Conservation (phyloP, 1,140 invertebrate genomes). For the Trypoxylus dichotomus region DNA sequence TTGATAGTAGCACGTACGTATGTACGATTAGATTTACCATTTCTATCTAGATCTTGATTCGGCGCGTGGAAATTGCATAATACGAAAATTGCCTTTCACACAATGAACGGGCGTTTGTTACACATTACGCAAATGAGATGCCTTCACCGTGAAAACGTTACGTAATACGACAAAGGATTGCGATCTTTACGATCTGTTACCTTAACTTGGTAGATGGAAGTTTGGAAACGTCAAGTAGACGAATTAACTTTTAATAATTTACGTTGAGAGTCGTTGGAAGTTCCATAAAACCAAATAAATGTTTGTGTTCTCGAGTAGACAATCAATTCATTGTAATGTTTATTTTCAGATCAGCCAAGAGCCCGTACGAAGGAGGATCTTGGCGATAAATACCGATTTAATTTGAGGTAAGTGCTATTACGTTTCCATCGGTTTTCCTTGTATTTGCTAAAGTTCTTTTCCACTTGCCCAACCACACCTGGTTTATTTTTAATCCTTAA, state of each 20-base stretch:
- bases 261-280: neutral
- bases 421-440: neutral
- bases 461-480: neutral
- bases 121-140: neutral
- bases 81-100: neutral
- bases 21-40: too few species aligned
- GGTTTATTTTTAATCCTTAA: neutral
- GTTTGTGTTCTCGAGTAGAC: neutral
- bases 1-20: too few species aligned
- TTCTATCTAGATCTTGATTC: too few species aligned
- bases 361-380: slow-evolving; percentile 10
- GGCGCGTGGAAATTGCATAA: too few species aligned
- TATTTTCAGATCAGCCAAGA: slow-evolving; percentile 27
- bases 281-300: neutral
- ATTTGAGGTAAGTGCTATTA: slow-evolving; percentile 21
- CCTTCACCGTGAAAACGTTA: neutral
- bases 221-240: too few species aligned
- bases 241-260: too few species aligned
- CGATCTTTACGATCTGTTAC: neutral
- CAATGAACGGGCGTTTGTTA: neutral
- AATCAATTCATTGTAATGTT: neutral
- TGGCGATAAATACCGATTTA: slow-evolving; percentile 23
- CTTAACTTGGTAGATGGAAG: too few species aligned
- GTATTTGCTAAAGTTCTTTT: neutral
- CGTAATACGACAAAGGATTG: neutral